Percentiles rank a stretch among this genome's conserved stretches.
These are phyloP conservation scores for Linepithema humile DNA, from an alignment of 1,140 invertebrate species.

Conservation along the genomic window DNA sequence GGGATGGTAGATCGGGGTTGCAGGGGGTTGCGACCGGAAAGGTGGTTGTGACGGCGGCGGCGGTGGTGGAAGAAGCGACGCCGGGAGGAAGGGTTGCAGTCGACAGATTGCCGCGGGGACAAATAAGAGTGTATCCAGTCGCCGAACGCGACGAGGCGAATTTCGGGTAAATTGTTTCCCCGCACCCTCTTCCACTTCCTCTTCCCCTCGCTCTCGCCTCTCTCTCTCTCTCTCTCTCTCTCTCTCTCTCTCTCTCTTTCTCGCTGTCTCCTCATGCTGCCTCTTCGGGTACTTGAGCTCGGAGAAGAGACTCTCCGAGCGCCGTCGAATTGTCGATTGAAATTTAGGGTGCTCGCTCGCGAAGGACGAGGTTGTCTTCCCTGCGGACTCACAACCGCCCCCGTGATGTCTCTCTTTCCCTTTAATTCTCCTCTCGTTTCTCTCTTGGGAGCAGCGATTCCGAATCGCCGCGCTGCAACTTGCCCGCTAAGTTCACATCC, in stretches of 20 bases:
- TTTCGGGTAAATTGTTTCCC: constrained; percentile 81
- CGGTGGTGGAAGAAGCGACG: constrained; percentile 59
- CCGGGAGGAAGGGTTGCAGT: constrained; percentile 71
- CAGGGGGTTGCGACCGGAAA: constrained; percentile 65
- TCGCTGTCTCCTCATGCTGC: constrained; percentile 32
- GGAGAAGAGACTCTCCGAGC: constrained; percentile 71
- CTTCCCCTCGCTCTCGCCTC: not conserved
- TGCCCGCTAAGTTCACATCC: constrained; percentile 7
- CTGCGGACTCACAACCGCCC: constrained; percentile 2
- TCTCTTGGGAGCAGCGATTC: constrained; percentile 5
- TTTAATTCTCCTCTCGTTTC: not conserved
- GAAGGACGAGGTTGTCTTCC: constrained; percentile 49
- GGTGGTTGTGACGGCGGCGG: constrained; percentile 36
- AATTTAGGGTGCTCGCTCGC: constrained; percentile 67
- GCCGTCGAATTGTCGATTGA: constrained; percentile 71
- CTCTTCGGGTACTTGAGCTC: constrained; percentile 60
- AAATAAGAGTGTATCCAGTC: constrained; percentile 81
- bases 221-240: constrained; percentile 54
- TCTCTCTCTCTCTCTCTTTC: not conserved
- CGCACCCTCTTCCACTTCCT: constrained; percentile 55
- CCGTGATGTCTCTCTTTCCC: not conserved
- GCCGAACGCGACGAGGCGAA: constrained; percentile 80
- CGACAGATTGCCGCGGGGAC: constrained; percentile 81
- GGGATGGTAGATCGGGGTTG: constrained; percentile 63
- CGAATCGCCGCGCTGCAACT: constrained; percentile 48